phyloP scores from a whole-genome alignment of 2,113 vertebrate genomes.

The Eptesicus fuscus region DNA sequence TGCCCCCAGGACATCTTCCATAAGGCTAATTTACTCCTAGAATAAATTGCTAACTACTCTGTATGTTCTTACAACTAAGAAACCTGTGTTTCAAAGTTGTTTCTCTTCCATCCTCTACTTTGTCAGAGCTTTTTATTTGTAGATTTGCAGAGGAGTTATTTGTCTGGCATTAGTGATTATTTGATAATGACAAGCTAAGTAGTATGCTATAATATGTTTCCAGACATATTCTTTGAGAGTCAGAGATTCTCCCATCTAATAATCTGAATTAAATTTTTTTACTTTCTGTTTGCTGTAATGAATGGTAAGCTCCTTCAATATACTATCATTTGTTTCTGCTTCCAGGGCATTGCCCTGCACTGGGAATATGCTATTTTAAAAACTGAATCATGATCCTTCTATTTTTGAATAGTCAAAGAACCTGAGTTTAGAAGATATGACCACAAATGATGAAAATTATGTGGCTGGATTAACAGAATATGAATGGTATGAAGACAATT shows the following conservation, averaged over 20 bases:
- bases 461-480: constrained; percentile 79
- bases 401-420: constrained; percentile 73
- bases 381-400: background rate
- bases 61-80: background rate
- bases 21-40: background rate
- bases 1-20: background rate
- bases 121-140: constrained; percentile 9
- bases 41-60: constrained; percentile 1
- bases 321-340: background rate
- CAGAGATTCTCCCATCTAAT: background rate
- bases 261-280: background rate
- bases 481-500: constrained; percentile 72
- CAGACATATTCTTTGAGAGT: background rate
- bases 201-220: background rate
- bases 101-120: background rate
- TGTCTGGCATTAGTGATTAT: background rate
- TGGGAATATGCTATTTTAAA: background rate
- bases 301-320: background rate
- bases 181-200: background rate
- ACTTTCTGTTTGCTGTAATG: background rate
- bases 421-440: constrained; percentile 75
- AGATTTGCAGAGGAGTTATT: background rate
- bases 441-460: constrained; percentile 48
- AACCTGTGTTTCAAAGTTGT: background rate
- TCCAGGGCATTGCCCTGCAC: constrained; percentile 6